A percentile compares a stretch with the other conserved stretches of the same genome.
Evolutionary conservation across 2,797 vertebrate species (phyloP).

Genomic region (Fringilla coelebs): DNA sequence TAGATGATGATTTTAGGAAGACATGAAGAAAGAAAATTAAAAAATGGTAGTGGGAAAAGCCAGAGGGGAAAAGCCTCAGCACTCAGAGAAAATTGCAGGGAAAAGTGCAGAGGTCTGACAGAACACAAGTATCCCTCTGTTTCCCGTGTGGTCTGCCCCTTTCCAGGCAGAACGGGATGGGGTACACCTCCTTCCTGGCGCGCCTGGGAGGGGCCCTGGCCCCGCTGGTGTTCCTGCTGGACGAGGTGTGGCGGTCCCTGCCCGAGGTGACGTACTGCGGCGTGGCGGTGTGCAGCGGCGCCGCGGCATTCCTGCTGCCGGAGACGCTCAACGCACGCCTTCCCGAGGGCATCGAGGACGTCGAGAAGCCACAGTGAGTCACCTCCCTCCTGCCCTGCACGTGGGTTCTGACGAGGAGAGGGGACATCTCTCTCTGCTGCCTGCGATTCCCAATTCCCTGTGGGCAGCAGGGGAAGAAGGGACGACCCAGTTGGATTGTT

Average conservation of each 20-base stretch:
- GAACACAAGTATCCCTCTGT: not conserved
- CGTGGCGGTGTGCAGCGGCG: constrained; percentile 68
- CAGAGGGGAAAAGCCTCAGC: fast-evolving
- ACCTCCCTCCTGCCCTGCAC: not conserved
- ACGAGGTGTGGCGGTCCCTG: constrained; percentile 80
- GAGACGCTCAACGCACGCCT: constrained; percentile 80
- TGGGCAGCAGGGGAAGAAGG: not conserved
- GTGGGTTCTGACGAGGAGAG: fast-evolving
- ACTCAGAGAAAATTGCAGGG: fast-evolving
- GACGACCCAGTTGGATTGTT: not conserved
- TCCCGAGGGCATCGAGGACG: constrained; percentile 87
- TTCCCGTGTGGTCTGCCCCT: not conserved
- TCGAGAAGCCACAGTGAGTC: constrained; percentile 78
- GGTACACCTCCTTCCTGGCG: constrained; percentile 79
- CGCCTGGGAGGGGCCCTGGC: constrained; percentile 85
- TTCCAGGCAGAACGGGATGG: constrained; percentile 89
- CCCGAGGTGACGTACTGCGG: constrained; percentile 78
- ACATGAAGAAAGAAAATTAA: not conserved
- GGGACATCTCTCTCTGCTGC: not conserved
- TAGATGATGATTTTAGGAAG: not conserved
- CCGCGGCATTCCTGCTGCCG: constrained; percentile 74
- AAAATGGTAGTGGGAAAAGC: not conserved
- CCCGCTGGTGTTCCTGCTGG: constrained; percentile 82
- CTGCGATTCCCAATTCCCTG: not conserved
- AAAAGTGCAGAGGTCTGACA: not conserved